A percentile compares a stretch with the other conserved stretches of the same genome.
Conservation (phyloP, 2,113 vertebrate species). For the Gallinago jamesoni region DNA sequence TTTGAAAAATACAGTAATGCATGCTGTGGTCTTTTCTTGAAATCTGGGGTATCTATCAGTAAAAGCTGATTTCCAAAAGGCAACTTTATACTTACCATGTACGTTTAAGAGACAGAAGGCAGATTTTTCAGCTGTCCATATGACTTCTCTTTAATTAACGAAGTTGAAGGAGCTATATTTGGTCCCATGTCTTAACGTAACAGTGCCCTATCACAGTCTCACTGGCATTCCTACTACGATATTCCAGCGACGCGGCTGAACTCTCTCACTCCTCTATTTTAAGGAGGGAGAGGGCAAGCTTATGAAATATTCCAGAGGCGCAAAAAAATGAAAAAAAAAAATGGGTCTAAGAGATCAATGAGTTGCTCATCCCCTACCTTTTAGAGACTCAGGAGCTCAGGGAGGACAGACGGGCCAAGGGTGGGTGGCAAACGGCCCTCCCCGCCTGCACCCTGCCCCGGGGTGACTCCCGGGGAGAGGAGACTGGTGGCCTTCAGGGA, state of each 20-base stretch:
- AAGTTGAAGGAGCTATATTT: constrained; percentile 18
- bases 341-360: not conserved
- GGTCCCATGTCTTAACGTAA: not conserved
- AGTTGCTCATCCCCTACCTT: not conserved
- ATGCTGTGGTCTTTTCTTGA: not conserved
- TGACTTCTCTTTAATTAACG: constrained; percentile 11
- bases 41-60: not conserved
- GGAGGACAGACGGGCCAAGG: not conserved
- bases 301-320: not conserved
- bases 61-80: not conserved
- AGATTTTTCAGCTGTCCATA: not conserved
- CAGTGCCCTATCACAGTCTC: not conserved
- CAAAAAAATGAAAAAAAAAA: not conserved
- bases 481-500: not conserved
- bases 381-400: not conserved
- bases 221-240: not conserved
- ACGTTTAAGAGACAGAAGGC: not conserved
- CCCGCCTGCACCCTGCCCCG: not conserved
- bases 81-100: not conserved
- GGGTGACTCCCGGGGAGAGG: not conserved
- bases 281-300: not conserved
- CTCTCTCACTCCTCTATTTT: not conserved
- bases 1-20: not conserved
- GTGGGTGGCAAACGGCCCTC: not conserved
- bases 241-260: not conserved